A percentile compares a stretch with the other conserved stretches of the same genome.
Conservation (phyloP, 2,888 invertebrate species). For the Ypsolopha sequella region DNA sequence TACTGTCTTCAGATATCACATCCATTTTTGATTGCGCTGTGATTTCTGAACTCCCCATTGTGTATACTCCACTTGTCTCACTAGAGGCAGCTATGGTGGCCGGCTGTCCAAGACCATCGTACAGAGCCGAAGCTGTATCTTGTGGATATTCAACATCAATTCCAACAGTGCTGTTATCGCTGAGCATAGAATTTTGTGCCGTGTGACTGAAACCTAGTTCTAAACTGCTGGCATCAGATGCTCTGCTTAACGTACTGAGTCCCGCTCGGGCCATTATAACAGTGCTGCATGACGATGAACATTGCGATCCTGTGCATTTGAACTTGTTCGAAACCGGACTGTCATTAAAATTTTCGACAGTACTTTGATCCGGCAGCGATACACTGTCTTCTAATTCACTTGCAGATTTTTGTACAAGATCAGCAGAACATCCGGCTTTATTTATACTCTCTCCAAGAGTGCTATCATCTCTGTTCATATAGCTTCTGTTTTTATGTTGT, state of each 20-base stretch:
- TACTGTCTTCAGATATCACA: conserved; percentile 50
- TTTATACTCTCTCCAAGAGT: background rate
- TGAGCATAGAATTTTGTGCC: conserved; percentile 85
- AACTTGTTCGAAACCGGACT: conserved; percentile 70
- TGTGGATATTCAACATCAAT: conserved; percentile 74
- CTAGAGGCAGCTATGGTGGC: conserved; percentile 78
- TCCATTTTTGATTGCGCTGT: conserved; percentile 73
- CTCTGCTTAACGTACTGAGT: conserved; percentile 67
- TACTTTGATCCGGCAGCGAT: conserved; percentile 51
- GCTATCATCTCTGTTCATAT: background rate
- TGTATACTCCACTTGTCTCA: conserved; percentile 89
- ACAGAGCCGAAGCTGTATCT: conserved; percentile 72
- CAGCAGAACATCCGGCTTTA: conserved; percentile 29
- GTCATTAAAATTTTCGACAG: conserved; percentile 61
- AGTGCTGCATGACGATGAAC: conserved; percentile 89
- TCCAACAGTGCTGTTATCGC: conserved; percentile 77
- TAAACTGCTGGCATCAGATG: conserved; percentile 84
- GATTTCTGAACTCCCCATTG: conserved; percentile 78
- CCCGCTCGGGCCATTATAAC: conserved; percentile 78
- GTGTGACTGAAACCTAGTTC: conserved; percentile 90
- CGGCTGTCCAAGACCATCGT: conserved; percentile 59
- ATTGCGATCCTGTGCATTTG: conserved; percentile 82
- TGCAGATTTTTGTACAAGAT: conserved; percentile 24
- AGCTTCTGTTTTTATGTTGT: background rate
- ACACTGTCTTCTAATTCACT: conserved; percentile 40